A percentile compares a stretch with the other conserved stretches of the same genome.
phyloP scores from a whole-genome alignment of 2,113 vertebrate species.

The Dasyprocta punctata region DNA sequence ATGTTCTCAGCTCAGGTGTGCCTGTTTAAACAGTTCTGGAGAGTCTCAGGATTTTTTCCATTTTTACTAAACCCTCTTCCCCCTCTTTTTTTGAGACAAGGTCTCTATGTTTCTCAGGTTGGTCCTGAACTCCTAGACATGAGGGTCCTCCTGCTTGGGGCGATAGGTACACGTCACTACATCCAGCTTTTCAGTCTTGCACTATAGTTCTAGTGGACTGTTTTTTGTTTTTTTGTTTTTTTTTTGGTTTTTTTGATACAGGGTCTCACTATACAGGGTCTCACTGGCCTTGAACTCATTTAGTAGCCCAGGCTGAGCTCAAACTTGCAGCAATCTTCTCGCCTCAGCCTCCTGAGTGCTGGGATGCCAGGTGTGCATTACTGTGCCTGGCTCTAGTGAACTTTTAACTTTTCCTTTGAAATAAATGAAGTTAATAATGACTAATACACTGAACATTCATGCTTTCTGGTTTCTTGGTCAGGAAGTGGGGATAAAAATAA shows the following conservation, averaged over 20 bases:
- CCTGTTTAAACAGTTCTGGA: neutral
- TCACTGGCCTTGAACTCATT: neutral
- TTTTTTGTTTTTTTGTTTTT: too few species aligned
- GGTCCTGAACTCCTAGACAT: neutral
- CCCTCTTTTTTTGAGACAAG: neutral
- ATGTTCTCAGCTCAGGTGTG: neutral
- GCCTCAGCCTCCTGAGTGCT: neutral
- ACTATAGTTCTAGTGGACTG: neutral
- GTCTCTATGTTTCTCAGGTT: neutral
- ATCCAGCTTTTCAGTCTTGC: neutral
- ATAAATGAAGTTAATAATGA: neutral
- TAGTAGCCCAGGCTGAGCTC: too few species aligned
- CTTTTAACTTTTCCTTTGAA: neutral
- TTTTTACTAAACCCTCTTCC: neutral
- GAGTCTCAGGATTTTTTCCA: neutral
- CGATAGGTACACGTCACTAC: neutral
- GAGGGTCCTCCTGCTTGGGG: neutral
- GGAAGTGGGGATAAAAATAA: neutral
- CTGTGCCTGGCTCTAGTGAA: neutral
- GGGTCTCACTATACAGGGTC: neutral
- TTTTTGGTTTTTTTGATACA: neutral
- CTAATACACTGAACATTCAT: neutral
- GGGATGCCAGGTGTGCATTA: neutral
- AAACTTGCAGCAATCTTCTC: neutral
- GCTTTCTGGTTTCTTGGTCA: neutral